phyloP scores from a whole-genome alignment of 2,797 vertebrate genomes.

The Neosilurus mollespiculum region DNA sequence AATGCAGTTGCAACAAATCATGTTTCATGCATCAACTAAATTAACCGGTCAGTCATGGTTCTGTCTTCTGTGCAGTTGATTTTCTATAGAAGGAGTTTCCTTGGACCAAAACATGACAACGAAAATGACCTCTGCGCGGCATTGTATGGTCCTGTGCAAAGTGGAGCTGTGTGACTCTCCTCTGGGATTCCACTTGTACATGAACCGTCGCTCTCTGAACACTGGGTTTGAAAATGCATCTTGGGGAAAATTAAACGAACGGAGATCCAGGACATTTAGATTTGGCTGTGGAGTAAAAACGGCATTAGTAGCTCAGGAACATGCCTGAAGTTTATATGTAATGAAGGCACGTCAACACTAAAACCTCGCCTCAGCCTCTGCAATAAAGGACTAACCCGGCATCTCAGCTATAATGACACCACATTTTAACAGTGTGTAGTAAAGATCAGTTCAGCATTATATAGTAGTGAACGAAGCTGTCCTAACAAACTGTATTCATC shows the following conservation, averaged over 20 bases:
- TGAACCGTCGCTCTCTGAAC: background rate
- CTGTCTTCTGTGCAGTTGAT: conserved; percentile 4
- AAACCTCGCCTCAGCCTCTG: conserved; percentile 33
- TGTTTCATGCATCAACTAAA: background rate
- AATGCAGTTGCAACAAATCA: background rate
- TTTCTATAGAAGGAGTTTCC: conserved; percentile 3
- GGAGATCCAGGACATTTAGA: conserved; percentile 9
- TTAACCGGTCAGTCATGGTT: background rate
- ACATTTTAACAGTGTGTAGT: background rate
- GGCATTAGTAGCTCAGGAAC: conserved; percentile 34
- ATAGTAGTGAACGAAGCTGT: conserved; percentile 22
- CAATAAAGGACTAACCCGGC: conserved; percentile 48
- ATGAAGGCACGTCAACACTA: conserved; percentile 24
- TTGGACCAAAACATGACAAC: conserved; percentile 4
- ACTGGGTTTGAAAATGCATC: background rate
- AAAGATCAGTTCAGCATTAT: conserved; percentile 12
- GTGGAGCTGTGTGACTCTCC: conserved; percentile 25
- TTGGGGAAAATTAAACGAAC: background rate
- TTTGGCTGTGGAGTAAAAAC: conserved; percentile 13
- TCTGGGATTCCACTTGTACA: conserved; percentile 4
- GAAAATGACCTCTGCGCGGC: conserved; percentile 30
- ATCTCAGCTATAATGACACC: background rate
- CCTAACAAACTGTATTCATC: conserved; percentile 14
- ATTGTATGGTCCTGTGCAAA: background rate
- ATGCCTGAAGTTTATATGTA: background rate